Percentiles rank a stretch among this genome's conserved stretches.
Conservation (phyloP, 2,888 invertebrate genomes). For the Anthophora plumipes region DNA sequence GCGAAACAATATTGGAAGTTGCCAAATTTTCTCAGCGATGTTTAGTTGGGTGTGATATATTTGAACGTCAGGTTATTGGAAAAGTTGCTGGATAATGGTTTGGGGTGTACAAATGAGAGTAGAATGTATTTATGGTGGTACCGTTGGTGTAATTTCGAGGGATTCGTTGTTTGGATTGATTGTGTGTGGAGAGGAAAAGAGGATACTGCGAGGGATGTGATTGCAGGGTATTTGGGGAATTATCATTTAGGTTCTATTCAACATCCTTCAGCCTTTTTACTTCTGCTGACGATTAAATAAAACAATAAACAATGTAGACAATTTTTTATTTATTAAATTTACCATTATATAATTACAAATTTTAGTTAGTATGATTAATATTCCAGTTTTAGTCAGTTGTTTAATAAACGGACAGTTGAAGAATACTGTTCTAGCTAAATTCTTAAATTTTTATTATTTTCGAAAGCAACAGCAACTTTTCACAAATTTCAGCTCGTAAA, state of each 20-base stretch:
- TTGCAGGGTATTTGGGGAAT: neutral
- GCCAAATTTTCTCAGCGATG: constrained; percentile 30
- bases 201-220: neutral
- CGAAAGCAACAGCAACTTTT: no score
- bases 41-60: constrained; percentile 29
- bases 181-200: neutral
- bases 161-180: neutral
- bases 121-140: constrained; percentile 34
- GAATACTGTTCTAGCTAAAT: no score
- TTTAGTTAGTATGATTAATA: no score
- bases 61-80: constrained; percentile 39
- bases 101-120: neutral
- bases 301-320: no score
- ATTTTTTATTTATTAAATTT: no score
- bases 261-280: neutral
- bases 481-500: no score
- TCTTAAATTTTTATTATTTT: no score
- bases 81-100: constrained; percentile 39
- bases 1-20: constrained; percentile 45
- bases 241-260: neutral
- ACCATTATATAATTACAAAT: no score
- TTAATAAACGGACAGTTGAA: no score
- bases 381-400: no score
- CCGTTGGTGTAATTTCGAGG: constrained; percentile 17
- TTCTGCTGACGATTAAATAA: neutral